Base-by-base conservation (phyloP, 2,113 vertebrate genomes). In the Microcebus lehilahytsara region DNA sequence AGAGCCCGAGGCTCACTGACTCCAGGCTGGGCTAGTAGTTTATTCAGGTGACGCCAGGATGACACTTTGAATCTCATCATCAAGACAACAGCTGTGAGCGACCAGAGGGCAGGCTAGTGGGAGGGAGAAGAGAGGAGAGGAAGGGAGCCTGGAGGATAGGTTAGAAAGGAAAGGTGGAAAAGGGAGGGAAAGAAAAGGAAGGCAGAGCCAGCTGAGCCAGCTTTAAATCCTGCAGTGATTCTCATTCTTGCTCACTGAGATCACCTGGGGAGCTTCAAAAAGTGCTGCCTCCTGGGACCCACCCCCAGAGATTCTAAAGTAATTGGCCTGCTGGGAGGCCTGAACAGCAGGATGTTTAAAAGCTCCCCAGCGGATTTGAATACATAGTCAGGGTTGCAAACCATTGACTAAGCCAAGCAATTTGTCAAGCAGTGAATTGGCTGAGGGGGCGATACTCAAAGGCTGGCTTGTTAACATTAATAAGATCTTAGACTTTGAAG, bases 401-500 rank as follows among this genome's bases (percentile, higher is more conserved):
- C 81, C 74, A 89, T 32, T 97, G 87, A 93, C 67, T 96, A 91
- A 96, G 89, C 85, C 74, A 84, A 95, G 94, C 90, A 75, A 96
- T 96, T 97, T 97, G 92, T 96, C 80, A 97, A 86, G 94, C 71
- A 93, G 95, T 93, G 94, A 97, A 97, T 93, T 83, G 64, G 32
- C 89, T 96, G 97, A 97, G 97, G 96, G 90, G 97, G 96, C 0
- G 11, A 86, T 85, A 91, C 74, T 98, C 84, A 74, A 93, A 89
- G 62, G 6, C 95, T 84, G 42, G 67, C 87, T 97, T 96, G 92
- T 97, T 98, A 98, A 96, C 92, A 69, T 97, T 96, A 97, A 97
- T 97, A 93, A 98, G 97, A 97, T 98, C 96, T 96, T 97, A 96
- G 87, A 78, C 89, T 74, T 91, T 62, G 89, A 95, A 89, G 40